phyloP scores from a whole-genome alignment of 2,888 invertebrate species.

The Catocala nupta region DNA sequence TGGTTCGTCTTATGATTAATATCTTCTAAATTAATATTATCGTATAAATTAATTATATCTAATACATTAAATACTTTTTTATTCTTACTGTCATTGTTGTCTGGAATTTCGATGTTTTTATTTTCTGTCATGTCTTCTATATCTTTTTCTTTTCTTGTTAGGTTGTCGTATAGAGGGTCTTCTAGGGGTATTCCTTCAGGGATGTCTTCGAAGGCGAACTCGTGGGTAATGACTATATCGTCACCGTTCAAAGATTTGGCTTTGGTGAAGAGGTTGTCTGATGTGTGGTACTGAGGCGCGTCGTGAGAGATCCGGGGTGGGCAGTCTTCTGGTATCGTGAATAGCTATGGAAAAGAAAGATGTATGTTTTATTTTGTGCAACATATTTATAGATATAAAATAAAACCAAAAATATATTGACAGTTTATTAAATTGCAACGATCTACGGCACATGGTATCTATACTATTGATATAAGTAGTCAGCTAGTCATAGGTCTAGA shows the following conservation, averaged over 20 bases:
- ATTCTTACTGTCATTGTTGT: no score
- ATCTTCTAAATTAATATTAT: background rate
- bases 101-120: background rate
- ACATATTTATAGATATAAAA: no score
- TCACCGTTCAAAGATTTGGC: constrained; percentile 69
- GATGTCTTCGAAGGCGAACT: constrained; percentile 76
- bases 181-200: constrained; percentile 79
- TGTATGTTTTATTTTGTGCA: no score
- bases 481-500: no score
- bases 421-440: background rate
- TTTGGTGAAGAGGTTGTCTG: constrained; percentile 75
- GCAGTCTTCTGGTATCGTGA: constrained; percentile 81
- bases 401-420: background rate
- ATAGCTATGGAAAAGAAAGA: constrained; percentile 64
- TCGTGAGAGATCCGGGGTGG: constrained; percentile 69
- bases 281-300: constrained; percentile 60
- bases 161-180: constrained; percentile 76
- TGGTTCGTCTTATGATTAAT: background rate
- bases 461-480: no score
- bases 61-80: background rate
- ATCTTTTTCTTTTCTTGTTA: constrained; percentile 52
- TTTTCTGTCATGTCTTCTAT: background rate
- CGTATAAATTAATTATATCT: background rate
- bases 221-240: constrained; percentile 73
- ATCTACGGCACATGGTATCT: no score